Evolutionary conservation across 2,113 vertebrate species (phyloP).

Genomic region (Axis porcinus): DNA sequence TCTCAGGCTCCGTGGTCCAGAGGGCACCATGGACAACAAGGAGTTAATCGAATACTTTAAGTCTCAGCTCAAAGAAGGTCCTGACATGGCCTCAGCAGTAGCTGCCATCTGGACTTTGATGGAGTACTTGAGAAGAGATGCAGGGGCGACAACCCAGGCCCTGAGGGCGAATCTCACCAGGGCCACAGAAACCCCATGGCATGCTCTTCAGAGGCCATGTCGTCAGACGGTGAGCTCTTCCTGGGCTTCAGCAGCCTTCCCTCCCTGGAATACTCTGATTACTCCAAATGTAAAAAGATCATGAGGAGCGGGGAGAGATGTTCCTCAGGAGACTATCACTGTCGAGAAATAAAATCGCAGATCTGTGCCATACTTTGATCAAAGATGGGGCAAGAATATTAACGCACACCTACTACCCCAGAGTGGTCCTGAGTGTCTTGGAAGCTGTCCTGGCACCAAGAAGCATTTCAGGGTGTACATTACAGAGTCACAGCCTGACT

Average conservation of each 20-base stretch:
- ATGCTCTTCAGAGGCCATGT: slow-evolving; percentile 92
- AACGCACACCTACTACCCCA: neutral
- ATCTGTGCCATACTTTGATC: slow-evolving; percentile 95
- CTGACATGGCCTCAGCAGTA: slow-evolving; percentile 92
- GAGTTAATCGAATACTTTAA: slow-evolving; percentile 92
- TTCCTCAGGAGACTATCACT: slow-evolving; percentile 91
- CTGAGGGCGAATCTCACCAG: slow-evolving; percentile 90
- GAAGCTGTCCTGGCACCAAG: neutral
- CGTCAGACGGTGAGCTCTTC: slow-evolving; percentile 94
- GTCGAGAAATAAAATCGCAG: slow-evolving; percentile 91
- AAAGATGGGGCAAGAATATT: slow-evolving; percentile 87
- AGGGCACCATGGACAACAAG: neutral
- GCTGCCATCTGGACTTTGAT: slow-evolving; percentile 92
- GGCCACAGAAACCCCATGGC: slow-evolving; percentile 86
- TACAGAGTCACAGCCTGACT: neutral
- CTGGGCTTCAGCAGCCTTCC: slow-evolving; percentile 96
- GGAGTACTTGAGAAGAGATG: slow-evolving; percentile 91
- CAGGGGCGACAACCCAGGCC: slow-evolving; percentile 93
- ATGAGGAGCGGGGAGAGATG: slow-evolving; percentile 97
- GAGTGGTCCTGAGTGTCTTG: neutral
- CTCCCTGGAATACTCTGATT: slow-evolving; percentile 91
- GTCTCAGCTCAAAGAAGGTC: slow-evolving; percentile 88
- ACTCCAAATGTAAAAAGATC: slow-evolving; percentile 94
- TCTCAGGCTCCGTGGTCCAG: neutral
- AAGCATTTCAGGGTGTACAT: neutral